Conservation (phyloP, 1,140 invertebrate species). For the Leptinotarsa texana region DNA sequence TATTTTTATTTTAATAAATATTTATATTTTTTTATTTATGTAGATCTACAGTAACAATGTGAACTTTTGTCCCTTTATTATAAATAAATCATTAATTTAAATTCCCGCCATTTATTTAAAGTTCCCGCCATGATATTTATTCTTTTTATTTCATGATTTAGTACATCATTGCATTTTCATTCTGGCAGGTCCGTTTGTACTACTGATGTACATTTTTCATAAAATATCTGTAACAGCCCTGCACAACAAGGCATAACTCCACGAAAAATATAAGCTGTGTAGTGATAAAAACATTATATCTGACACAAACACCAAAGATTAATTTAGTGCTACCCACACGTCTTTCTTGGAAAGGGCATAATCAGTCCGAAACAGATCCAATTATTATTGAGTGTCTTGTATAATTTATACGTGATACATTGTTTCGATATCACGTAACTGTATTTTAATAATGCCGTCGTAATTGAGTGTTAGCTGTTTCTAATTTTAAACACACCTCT, state of each 20-base stretch:
- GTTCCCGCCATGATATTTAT: too few species aligned
- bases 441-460: neutral
- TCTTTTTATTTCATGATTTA: too few species aligned
- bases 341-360: neutral
- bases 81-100: too few species aligned
- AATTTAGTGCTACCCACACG: neutral
- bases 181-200: too few species aligned
- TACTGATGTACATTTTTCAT: neutral
- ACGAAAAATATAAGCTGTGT: neutral
- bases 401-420: neutral
- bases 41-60: too few species aligned
- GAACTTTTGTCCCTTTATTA: too few species aligned
- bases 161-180: too few species aligned
- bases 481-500: neutral
- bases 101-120: too few species aligned
- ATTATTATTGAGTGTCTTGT: neutral
- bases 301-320: neutral
- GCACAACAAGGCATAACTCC: neutral
- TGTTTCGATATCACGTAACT: neutral
- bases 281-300: neutral
- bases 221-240: neutral
- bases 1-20: too few species aligned
- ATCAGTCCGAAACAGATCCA: neutral
- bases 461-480: slow-evolving; percentile 1
- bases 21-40: too few species aligned